Evolutionary conservation across 2,797 vertebrate species (phyloP), one percentile per base, ranked within the genome.

Genomic region (Phrynocephalus guinanensis): DNA sequence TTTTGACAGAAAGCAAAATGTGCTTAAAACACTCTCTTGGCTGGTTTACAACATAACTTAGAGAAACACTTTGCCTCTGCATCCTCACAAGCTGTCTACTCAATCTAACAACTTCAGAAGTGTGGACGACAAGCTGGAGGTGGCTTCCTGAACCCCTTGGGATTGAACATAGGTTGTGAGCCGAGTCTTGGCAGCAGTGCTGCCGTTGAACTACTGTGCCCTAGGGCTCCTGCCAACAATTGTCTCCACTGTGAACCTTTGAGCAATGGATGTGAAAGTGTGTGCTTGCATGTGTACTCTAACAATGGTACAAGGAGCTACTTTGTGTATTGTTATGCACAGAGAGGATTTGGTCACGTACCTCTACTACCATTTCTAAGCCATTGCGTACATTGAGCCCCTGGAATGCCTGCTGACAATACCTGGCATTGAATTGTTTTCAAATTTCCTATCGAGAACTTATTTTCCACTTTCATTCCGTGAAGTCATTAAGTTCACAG

Each of bases 401-500:
- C 0, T 71, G 85, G 86, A 92, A 91, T 63, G 56, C 38, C 0
- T 11, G 6, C 0, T 3, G n/a, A 91, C 75, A 93, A 84, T 82
- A 38, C 0, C 0, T 0, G 80, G 90, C 86, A 92, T 76, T 91
- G 90, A 93, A 95, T 93, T 92, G 91, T 90, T 94, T 94, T n/a
- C 85, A 91, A 44, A 63, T 92, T 94, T 92, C 91, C 84, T 93
- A 84, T 91, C 84, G 87, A 86, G 83, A 66, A 13, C 91, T 93
- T 94, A 80, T 92, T 92, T 93, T 81, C 68, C 68, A 44, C 1
- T 38, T 88, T 66, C 73, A 89, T 84, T 83, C 85, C 76, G 52
- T 89, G 44, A 87, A 84, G 75, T 22, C 44, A 93, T 94, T 89
- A 91, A 91, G 88, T 93, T 93, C 60, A 85, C 92, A 92, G 52